Conservation (phyloP, 2,888 invertebrate species). For the Chaitophorus viminalis region DNA sequence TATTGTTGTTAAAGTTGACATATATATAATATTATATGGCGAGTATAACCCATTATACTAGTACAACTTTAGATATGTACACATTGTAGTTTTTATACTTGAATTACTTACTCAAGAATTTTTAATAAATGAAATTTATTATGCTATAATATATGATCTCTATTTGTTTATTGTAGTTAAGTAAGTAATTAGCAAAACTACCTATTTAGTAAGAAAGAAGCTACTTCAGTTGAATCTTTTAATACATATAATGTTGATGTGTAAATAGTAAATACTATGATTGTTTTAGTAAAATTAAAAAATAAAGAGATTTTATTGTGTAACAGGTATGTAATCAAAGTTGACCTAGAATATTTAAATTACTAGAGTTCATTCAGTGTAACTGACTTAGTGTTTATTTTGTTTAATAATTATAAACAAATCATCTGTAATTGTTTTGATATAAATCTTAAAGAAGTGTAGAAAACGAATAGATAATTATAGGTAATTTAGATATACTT, state of each 20-base stretch:
- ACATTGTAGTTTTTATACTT: too few species aligned
- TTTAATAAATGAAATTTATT: too few species aligned
- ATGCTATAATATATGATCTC: too few species aligned
- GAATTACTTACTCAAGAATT: too few species aligned
- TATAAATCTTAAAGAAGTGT: constrained; percentile 1
- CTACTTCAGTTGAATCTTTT: neutral
- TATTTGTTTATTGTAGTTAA: too few species aligned
- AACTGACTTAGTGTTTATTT: constrained; percentile 2
- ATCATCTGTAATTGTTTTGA: constrained; percentile 19
- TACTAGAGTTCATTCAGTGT: constrained; percentile 33
- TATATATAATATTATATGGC: too few species aligned
- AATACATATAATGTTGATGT: neutral
- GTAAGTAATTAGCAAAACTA: too few species aligned
- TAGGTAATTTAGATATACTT: neutral
- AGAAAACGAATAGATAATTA: neutral
- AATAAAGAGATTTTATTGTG: constrained; percentile 17
- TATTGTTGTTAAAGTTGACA: too few species aligned
- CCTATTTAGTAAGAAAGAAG: neutral
- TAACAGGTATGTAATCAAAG: constrained; percentile 40
- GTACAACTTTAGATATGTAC: too few species aligned
- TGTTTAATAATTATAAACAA: constrained; percentile 5
- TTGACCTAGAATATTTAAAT: constrained; percentile 42
- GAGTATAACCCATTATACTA: too few species aligned
- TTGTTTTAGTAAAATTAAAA: neutral
- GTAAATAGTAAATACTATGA: neutral